Evolutionary conservation across 2,888 invertebrate species (phyloP), one percentile per base, ranked within the genome.

Genomic region (Callimorpha dominula): DNA sequence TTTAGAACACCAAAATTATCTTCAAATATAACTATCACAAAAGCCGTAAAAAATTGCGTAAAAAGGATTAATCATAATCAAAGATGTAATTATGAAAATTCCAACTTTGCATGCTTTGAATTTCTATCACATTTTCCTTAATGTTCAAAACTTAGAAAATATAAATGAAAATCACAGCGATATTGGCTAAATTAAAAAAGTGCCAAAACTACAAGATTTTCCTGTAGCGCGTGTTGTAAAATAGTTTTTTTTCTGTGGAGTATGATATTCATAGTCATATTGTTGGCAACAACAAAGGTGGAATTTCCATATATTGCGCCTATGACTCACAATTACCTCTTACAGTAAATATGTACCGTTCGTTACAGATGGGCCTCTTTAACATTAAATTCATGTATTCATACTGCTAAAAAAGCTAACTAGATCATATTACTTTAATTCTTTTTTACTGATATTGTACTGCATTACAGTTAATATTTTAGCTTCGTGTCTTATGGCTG

Each of bases 301-400:
- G 57, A 20, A 57, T 57, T 20, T 20, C 12, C 57, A 57, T 57
- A 31, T 42, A 14, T 63, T 63, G 17, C 5, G 52, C 57, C 57
- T 57, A 57, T 57, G 57, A 20, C 20, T 57, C 57, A 57, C 12
- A 57, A 57, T 20, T 57, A 57, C 57, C 57, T 57, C 57, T 57
- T 20, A 57, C 57, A 57, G 57, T 57, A 57, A 57, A 20, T 57
- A 57, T 57, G 20, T 57, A 57, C 57, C 57, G 57, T 57, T 57
- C 20, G 20, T 20, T n/a, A 4, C 20, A 57, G 11, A 20, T 57
- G 12, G 57, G 20, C 57, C 20, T 57, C 20, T 60, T 60, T 6
- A 31, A 31, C 6, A 11, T 31, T 14, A 60, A 49, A 14, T 14
- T 60, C 31, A 14, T 12, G 14, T 60, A 60, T 31, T 60, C 5